phyloP scores from a whole-genome alignment of 1,140 invertebrate genomes.

The Aphis craccivora region DNA sequence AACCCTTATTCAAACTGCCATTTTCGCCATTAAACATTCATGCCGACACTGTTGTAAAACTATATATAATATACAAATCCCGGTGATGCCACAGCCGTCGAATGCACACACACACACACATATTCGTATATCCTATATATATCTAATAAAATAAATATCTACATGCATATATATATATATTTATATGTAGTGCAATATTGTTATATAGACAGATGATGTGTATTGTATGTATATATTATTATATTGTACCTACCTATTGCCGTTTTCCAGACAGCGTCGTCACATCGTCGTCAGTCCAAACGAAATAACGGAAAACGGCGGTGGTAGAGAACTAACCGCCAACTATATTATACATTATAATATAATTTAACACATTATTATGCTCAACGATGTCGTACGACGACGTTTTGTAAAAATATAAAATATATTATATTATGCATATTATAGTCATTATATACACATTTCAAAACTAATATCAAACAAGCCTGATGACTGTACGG shows the following conservation, averaged over 20 bases:
- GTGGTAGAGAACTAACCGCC: neutral
- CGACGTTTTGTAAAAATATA: neutral
- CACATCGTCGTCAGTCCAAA: neutral
- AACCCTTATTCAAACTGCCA: conserved; percentile 58
- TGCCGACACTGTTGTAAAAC: conserved; percentile 55
- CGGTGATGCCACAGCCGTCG: neutral
- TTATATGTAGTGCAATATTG: neutral
- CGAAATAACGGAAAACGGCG: neutral
- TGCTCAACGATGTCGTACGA: neutral
- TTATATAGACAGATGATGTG: neutral
- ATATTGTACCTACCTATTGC: neutral
- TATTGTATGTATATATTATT: neutral
- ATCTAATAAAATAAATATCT: neutral
- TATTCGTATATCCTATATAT: neutral
- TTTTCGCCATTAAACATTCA: conserved; percentile 58
- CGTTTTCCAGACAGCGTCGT: neutral
- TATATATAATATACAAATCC: conserved; percentile 53
- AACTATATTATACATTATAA: neutral
- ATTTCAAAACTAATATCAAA: conserved; percentile 35
- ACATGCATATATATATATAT: neutral
- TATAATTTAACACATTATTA: neutral
- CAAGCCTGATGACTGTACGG: neutral
- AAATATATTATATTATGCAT: neutral
- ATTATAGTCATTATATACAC: too few species aligned
- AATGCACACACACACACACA: neutral